Evolutionary conservation across 92 coral and sea anemone genomes (phyloP).

Genomic region (Meandrina meandrites): DNA sequence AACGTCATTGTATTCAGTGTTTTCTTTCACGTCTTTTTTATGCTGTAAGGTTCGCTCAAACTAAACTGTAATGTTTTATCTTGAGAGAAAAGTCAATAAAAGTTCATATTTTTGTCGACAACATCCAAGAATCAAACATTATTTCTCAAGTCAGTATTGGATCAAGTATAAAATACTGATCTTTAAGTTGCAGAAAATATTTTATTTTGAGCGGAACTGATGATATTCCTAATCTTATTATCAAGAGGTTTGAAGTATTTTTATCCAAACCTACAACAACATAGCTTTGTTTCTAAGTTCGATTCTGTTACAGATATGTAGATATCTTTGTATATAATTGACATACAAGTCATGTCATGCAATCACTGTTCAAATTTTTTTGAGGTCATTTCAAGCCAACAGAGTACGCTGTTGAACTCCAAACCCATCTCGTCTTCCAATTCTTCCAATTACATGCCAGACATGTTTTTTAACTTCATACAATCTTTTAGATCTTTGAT

Average conservation of each 20-base stretch:
- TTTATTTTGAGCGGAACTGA: neutral
- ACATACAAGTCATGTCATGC: constrained; percentile 9
- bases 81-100: neutral
- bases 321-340: neutral
- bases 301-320: constrained; percentile 4
- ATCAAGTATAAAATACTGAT: neutral
- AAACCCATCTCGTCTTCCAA: neutral
- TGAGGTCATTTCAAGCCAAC: constrained; percentile 1
- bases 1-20: neutral
- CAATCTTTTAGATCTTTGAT: constrained; percentile 9
- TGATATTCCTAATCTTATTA: neutral
- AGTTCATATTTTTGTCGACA: constrained; percentile 2
- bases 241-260: neutral
- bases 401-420: neutral
- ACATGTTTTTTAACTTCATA: neutral
- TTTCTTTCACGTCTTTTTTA: neutral
- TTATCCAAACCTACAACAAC: neutral
- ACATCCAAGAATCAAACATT: neutral
- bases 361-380: neutral
- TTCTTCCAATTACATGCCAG: constrained; percentile 24
- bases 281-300: constrained; percentile 18
- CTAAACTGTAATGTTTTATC: neutral
- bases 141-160: neutral
- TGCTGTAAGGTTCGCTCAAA: neutral
- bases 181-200: neutral